Evolutionary conservation across 2,888 invertebrate genomes (phyloP), one percentile per base, ranked within the genome.

Genomic region (Hipparchia sbordonii): DNA sequence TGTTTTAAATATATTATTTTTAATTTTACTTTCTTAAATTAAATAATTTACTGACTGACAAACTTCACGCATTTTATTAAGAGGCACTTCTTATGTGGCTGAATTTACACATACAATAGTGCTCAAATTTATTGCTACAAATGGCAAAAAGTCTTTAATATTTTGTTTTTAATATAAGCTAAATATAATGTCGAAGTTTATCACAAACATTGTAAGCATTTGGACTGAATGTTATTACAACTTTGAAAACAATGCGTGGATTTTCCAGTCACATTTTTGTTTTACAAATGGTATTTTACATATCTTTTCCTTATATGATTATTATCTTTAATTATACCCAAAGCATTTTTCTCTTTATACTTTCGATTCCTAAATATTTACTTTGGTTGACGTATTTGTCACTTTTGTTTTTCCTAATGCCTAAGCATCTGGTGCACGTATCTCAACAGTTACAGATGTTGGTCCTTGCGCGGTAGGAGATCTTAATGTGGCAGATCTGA

Each of bases 391-490:
- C 23, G 57, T 23, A 33, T 76, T 79, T 68, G 65, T 68, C 48
- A 68, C 10, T 48, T 60, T 48, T 12, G 57, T 68, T 52, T 23
- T 65, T 65, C 12, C 52, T 23, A 68, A 12, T 9, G 46, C 23
- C 56, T 80, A 81, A 70, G 79, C 75, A 70, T 81, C 82, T 77
- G 96, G 95, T 81, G 96, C 95, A 82, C 96, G 95, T 81, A 97
- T 96, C 92, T 97, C 97, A 71, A 97, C 96, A 77, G 96, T 97
- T 76, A 97, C 96, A 84, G 93, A 93, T 13, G 93, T 91, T 2
- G 93, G 94, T 57, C 93, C 92, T 0, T 90, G 87, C 0, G 90
- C 82, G 12, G 90, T 93, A 1, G 91, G 93, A 12, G 91, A 93
- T 57, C 87, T 88, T 23, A 88, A 89, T 79, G 84, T 96, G 76